phyloP scores from a whole-genome alignment of 2,888 invertebrate genomes.

The Diarsia mendica region DNA sequence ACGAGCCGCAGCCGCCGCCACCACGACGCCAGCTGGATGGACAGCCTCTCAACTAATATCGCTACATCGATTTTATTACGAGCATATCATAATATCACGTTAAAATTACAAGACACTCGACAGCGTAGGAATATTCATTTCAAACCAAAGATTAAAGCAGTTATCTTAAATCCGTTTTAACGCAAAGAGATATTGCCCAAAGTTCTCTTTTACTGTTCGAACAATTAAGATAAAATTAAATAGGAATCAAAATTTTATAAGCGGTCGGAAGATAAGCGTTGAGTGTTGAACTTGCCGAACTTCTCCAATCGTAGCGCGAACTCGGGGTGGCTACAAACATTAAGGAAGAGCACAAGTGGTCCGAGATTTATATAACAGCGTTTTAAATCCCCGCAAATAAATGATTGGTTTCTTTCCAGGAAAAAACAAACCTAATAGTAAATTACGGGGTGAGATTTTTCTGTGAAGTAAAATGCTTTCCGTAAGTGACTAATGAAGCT shows the following conservation, averaged over 20 bases:
- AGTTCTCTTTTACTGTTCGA: constrained; percentile 84
- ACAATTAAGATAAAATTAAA: constrained; percentile 88
- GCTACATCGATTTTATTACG: constrained; percentile 68
- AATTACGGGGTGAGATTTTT: constrained; percentile 24
- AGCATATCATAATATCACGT: constrained; percentile 55
- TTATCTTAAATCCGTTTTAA: constrained; percentile 75
- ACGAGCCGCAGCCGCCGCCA: constrained; percentile 73
- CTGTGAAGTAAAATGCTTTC: constrained; percentile 45
- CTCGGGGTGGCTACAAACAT: constrained; percentile 64
- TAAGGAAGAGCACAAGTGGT: constrained; percentile 51
- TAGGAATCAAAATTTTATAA: constrained; percentile 89
- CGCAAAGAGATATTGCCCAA: constrained; percentile 80
- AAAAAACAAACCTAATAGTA: constrained; percentile 13
- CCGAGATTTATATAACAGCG: constrained; percentile 47
- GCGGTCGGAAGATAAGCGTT: constrained; percentile 87
- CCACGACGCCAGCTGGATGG: constrained; percentile 67
- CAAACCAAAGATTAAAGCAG: constrained; percentile 62
- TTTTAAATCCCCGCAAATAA: constrained; percentile 26
- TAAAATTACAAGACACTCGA: constrained; percentile 34
- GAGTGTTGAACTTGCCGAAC: constrained; percentile 86
- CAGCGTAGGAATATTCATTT: constrained; percentile 39
- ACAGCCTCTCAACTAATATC: constrained; percentile 65
- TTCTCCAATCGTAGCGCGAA: constrained; percentile 76
- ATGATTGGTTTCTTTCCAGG: constrained; percentile 12
- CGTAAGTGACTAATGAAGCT: constrained; percentile 76